phyloP scores from a whole-genome alignment of 2,113 vertebrate genomes.

The Perccottus glenii region DNA sequence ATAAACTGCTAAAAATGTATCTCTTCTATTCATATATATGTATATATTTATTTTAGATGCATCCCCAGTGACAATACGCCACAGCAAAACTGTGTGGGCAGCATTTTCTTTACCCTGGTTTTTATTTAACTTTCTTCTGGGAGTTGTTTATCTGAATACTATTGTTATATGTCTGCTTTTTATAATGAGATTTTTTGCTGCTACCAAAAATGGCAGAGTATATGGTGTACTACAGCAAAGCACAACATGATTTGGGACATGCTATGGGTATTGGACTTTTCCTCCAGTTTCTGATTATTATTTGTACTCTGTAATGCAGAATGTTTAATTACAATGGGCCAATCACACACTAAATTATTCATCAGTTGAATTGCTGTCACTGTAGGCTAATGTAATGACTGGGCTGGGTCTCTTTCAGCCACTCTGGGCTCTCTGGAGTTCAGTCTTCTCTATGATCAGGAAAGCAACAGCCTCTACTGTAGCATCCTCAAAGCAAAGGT shows the following conservation, averaged over 20 bases:
- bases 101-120: conserved; percentile 16
- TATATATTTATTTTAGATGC: no score
- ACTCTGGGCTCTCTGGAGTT: conserved; percentile 94
- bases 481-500: conserved; percentile 93
- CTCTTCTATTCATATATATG: no score
- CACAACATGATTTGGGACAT: background rate
- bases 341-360: conserved; percentile 29
- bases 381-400: conserved; percentile 31
- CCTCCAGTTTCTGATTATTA: background rate
- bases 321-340: background rate
- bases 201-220: conserved; percentile 9
- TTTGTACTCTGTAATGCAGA: background rate
- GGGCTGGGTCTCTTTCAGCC: conserved; percentile 76
- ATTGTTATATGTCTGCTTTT: conserved; percentile 18
- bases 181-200: conserved; percentile 14
- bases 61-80: no score
- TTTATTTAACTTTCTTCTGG: conserved; percentile 33
- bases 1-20: conserved; percentile 17
- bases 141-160: conserved; percentile 30
- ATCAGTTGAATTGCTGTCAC: conserved; percentile 7
- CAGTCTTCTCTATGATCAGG: conserved; percentile 90
- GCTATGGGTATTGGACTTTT: background rate
- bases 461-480: conserved; percentile 92
- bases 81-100: conserved; percentile 50
- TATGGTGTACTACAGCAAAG: conserved; percentile 9